phyloP scores from a whole-genome alignment of 2,797 vertebrate genomes.

The Danio albolineatus region DNA sequence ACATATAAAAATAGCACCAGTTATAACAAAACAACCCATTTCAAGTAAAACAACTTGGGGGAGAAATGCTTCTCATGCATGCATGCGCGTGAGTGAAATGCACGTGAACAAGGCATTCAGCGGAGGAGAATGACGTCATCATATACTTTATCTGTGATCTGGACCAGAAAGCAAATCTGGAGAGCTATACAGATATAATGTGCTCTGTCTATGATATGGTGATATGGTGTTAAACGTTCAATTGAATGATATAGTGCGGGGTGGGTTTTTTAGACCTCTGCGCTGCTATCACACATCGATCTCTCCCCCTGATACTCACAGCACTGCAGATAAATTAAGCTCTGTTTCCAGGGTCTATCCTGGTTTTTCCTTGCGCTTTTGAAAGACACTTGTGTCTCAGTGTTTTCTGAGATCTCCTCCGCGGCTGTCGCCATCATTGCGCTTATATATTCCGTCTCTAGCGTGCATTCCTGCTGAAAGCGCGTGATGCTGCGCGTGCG shows the following conservation, averaged over 20 bases:
- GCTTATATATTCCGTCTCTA: slow-evolving; percentile 61
- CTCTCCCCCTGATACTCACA: slow-evolving; percentile 72
- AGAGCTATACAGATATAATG: slow-evolving; percentile 5
- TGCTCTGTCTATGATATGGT: background rate
- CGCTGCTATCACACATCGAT: slow-evolving; percentile 2
- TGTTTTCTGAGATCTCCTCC: slow-evolving; percentile 69
- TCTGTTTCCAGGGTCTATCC: slow-evolving; percentile 72
- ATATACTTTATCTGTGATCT: background rate
- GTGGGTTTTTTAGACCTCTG: slow-evolving; percentile 1
- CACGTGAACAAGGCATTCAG: background rate
- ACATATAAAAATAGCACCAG: background rate
- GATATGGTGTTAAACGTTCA: slow-evolving; percentile 14
- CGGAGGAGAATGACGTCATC: slow-evolving; percentile 27
- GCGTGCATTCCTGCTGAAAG: slow-evolving; percentile 12
- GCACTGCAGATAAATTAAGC: slow-evolving; percentile 78
- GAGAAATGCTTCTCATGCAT: background rate
- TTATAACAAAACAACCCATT: background rate
- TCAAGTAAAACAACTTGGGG: background rate
- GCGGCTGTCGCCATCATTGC: slow-evolving; percentile 75
- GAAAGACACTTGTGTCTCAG: slow-evolving; percentile 67
- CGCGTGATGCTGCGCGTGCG: slow-evolving; percentile 39
- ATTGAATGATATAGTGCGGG: slow-evolving; percentile 1
- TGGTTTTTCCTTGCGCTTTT: slow-evolving; percentile 70
- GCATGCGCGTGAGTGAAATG: background rate
- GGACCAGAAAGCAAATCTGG: background rate